Base-by-base conservation (phyloP, 2,797 vertebrate genomes). In the Molothrus ater region DNA sequence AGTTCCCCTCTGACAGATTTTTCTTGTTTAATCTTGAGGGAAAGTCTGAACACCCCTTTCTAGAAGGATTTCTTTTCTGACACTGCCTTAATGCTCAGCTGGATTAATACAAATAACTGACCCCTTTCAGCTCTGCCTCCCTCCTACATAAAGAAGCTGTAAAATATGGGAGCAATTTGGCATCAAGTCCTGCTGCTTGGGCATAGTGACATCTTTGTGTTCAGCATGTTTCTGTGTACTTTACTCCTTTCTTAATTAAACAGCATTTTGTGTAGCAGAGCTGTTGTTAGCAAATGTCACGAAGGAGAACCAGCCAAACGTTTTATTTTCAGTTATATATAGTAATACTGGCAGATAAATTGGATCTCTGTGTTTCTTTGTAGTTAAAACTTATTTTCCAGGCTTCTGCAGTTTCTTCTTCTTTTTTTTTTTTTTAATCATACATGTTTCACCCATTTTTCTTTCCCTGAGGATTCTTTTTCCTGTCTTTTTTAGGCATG, bases 161-260 rank as follows among this genome's bases (percentile, higher is more conserved):
- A 68, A 90, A 84, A 84, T 65, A 36, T 2, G 40, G 53, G 51
- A 82, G 34, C 78, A 64, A 16, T 91, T 84, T 87, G 68, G 65
- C 50, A 36, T 73, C 38, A 38, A 73, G 38, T 89, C 60, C 34
- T 85, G 48, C 48, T 63, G 48, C 56, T 66, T 69, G 54, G 36
- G 54, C 70, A n/a, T 18, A 66, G 90, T 65, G 71, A 84, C 51
- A 43, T 79, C 50, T 88, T 86, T 86, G 78, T 81, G 56, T 84
- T 90, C 29, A 28, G 43, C 61, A 53, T 2, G 0, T 84, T 91
- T 74, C 86, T 88, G 78, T 81, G 54, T 92, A 32, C 51, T 81
- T 88, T 34, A 60, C 34, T 75, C 40, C 40, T 71, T 86, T 84
- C 61, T 79, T 92, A 84, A 86, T 92, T 81, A 86, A 92, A 66